These are phyloP conservation scores for Coelopa frigida DNA, from an alignment of 1,140 invertebrate species.

Conservation along the genomic window DNA sequence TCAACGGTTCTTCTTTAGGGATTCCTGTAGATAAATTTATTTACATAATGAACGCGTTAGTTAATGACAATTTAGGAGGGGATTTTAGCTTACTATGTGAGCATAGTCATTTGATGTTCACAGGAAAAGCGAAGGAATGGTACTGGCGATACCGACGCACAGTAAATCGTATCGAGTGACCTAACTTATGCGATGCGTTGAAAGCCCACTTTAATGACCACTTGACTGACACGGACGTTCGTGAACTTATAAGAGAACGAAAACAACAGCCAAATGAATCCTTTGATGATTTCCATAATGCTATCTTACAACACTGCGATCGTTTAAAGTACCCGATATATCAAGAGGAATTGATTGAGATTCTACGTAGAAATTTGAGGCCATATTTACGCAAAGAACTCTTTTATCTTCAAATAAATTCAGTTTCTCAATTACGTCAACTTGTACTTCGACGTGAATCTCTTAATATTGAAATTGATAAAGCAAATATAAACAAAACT, in stretches of 20 bases:
- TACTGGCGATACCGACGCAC: slow-evolving; percentile 1
- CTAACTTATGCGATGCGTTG: not conserved
- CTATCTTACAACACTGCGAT: not conserved
- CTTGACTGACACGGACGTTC: not conserved
- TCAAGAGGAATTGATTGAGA: not conserved
- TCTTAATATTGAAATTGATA: too few relatives aligned
- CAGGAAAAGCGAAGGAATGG: slow-evolving; percentile 1
- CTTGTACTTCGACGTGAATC: too few relatives aligned
- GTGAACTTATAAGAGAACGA: slow-evolving; percentile 2
- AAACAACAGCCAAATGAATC: not conserved
- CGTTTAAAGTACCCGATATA: not conserved
- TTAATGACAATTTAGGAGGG: not conserved
- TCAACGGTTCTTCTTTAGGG: not conserved
- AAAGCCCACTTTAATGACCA: not conserved
- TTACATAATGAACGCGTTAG: not conserved
- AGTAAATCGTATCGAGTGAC: not conserved
- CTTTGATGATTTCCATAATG: slow-evolving; percentile 4
- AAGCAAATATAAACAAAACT: too few relatives aligned
- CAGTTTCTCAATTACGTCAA: too few relatives aligned
- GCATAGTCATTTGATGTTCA: not conserved
- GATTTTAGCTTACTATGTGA: not conserved
- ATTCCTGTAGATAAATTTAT: slow-evolving; percentile 5
- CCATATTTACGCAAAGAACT: not conserved
- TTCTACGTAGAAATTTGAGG: not conserved
- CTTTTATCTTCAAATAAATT: not conserved